A percentile compares a stretch with the other conserved stretches of the same genome.
phyloP scores from a whole-genome alignment of 2,797 vertebrate species.

The Ataeniobius toweri region DNA sequence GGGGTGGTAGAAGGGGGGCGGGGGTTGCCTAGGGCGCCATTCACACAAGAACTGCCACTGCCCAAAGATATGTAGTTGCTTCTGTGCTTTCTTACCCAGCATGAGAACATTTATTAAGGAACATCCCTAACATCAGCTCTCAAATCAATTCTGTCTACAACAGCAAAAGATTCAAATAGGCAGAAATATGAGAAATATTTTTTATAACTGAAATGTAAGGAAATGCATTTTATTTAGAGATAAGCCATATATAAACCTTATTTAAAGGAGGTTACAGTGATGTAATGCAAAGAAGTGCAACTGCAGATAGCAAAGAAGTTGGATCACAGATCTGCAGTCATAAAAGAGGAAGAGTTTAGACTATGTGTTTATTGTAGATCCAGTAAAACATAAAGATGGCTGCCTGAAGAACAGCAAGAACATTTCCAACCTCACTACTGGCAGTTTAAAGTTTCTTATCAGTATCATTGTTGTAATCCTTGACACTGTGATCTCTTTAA shows the following conservation, averaged over 20 bases:
- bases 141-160: neutral
- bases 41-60: too few relatives aligned
- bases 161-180: neutral
- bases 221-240: neutral
- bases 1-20: too few relatives aligned
- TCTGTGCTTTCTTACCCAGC: neutral
- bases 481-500: too few relatives aligned
- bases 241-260: neutral
- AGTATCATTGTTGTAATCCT: neutral
- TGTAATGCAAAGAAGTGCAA: neutral
- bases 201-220: neutral
- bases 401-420: neutral
- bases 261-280: neutral
- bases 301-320: neutral
- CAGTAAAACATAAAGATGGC: neutral
- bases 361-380: neutral
- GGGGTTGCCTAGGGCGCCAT: too few relatives aligned
- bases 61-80: neutral
- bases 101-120: neutral
- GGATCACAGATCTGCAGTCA: neutral
- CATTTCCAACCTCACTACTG: neutral
- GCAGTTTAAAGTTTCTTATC: neutral
- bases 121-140: neutral
- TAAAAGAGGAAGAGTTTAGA: neutral
- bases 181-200: neutral